These are phyloP conservation scores for Symphodus melops DNA, from an alignment of 2,113 vertebrate genomes.

Conservation along the genomic window DNA sequence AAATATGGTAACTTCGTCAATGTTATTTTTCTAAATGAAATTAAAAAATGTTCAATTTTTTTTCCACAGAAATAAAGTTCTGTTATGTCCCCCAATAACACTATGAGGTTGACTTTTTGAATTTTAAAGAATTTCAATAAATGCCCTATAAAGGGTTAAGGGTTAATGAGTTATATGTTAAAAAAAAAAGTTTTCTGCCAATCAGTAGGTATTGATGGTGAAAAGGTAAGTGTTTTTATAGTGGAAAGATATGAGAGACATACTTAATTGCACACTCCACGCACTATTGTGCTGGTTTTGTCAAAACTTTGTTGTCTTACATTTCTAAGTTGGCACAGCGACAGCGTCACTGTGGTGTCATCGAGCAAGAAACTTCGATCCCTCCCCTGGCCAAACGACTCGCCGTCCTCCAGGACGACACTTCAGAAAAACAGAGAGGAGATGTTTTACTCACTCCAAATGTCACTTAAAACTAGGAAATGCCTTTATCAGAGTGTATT, in stretches of 20 bases:
- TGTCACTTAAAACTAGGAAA: neutral
- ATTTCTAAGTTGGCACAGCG: slow-evolving; percentile 94
- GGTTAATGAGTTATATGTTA: neutral
- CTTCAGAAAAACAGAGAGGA: slow-evolving; percentile 68
- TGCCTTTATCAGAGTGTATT: neutral
- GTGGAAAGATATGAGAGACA: neutral
- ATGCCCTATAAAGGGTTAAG: no score
- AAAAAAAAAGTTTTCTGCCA: neutral
- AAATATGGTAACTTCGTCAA: no score
- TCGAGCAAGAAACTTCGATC: slow-evolving; percentile 96
- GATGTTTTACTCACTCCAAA: neutral
- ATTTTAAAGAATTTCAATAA: no score
- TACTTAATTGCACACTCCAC: neutral
- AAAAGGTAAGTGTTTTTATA: neutral
- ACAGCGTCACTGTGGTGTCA: slow-evolving; percentile 94
- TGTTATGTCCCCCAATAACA: no score
- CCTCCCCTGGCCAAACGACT: slow-evolving; percentile 94
- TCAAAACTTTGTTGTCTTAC: slow-evolving; percentile 78
- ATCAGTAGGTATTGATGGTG: neutral
- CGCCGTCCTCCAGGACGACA: slow-evolving; percentile 95
- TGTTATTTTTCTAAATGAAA: no score
- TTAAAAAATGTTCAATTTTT: no score
- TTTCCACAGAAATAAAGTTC: no score
- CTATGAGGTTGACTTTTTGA: no score
- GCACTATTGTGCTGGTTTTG: neutral